Evolutionary conservation across 2,888 invertebrate genomes (phyloP).

Genomic region (Ferrisia virgata): DNA sequence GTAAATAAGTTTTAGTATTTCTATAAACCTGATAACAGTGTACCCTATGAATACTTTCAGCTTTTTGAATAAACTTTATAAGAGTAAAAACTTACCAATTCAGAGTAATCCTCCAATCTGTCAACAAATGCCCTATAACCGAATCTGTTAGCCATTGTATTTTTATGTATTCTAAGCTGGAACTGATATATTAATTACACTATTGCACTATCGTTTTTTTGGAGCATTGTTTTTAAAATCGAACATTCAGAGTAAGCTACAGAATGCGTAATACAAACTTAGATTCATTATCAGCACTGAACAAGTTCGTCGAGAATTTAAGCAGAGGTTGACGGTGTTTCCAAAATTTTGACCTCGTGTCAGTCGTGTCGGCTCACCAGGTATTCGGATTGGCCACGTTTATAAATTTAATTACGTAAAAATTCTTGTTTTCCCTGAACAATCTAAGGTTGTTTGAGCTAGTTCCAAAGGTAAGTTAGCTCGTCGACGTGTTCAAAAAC

Average conservation of each 20-base stretch:
- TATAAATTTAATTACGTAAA: conserved; percentile 7
- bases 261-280: not conserved
- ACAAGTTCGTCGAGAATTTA: not conserved
- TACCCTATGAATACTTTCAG: not conserved
- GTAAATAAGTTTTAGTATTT: conserved; percentile 86
- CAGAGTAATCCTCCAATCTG: conserved; percentile 47
- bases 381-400: conserved; percentile 10
- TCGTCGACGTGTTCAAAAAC: not conserved
- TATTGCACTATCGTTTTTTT: conserved; percentile 3
- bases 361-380: conserved; percentile 8
- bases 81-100: conserved; percentile 45
- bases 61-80: not conserved
- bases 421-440: conserved; percentile 10
- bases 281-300: not conserved
- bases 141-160: conserved; percentile 41
- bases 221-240: not conserved
- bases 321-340: not conserved
- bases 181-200: conserved; percentile 1
- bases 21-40: conserved; percentile 71
- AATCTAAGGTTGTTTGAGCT: not conserved
- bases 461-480: not conserved
- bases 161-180: not conserved
- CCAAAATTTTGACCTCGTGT: conserved; percentile 37
- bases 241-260: not conserved
- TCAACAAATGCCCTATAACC: conserved; percentile 47